Evolutionary conservation across 2,888 invertebrate species (phyloP).

Genomic region (Xestia c-nigrum): DNA sequence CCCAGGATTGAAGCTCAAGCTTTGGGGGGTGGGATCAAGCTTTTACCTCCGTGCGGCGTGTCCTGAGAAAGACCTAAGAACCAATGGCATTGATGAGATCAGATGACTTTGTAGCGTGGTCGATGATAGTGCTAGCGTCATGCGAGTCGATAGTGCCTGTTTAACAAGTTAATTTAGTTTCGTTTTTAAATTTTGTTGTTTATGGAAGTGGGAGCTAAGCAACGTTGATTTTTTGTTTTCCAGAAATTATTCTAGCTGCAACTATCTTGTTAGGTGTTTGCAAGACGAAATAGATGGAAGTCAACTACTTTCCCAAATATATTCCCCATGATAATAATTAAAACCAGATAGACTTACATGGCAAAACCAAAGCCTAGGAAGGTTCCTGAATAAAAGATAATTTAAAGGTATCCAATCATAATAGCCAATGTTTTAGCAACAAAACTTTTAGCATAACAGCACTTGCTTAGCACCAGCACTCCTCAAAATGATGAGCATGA

Average conservation of each 20-base stretch:
- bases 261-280: conserved; percentile 22
- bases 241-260: background rate
- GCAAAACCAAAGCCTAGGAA: conserved; percentile 51
- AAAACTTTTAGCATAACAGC: conserved; percentile 43
- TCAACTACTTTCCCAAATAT: conserved; percentile 18
- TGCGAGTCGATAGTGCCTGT: conserved; percentile 83
- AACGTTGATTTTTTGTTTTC: conserved; percentile 32
- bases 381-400: conserved; percentile 57
- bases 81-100: conserved; percentile 88
- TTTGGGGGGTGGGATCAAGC: conserved; percentile 83
- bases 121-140: conserved; percentile 84
- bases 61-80: conserved; percentile 91
- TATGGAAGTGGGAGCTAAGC: conserved; percentile 58
- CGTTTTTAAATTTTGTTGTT: conserved; percentile 39
- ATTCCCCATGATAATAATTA: conserved; percentile 44
- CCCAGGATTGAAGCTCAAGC: conserved; percentile 87
- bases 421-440: conserved; percentile 42
- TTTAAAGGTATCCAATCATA: conserved; percentile 43
- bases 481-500: conserved; percentile 63
- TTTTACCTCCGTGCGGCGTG: conserved; percentile 88
- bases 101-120: conserved; percentile 80
- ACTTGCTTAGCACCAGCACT: conserved; percentile 60
- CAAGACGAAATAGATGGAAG: conserved; percentile 15
- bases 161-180: conserved; percentile 62
- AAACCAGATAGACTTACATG: conserved; percentile 50